phyloP scores from a whole-genome alignment of 2,113 vertebrate genomes.

The Ctenomys sociabilis region DNA sequence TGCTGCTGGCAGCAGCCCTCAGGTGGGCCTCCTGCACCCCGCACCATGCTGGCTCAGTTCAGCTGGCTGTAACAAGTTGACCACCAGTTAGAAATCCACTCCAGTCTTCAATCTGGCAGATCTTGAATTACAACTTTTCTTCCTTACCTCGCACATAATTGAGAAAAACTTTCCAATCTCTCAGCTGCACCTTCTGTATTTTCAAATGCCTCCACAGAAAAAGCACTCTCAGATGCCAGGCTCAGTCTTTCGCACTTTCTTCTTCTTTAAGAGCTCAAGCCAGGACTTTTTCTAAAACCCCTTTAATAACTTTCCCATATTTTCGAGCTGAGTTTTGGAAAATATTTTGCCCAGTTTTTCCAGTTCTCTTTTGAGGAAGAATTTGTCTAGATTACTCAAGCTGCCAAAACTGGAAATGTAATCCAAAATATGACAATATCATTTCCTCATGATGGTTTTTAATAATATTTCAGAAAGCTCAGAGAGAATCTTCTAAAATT shows the following conservation, averaged over 20 bases:
- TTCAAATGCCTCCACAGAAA: neutral
- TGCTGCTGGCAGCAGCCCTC: too few species aligned
- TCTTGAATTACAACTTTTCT: neutral
- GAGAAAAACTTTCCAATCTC: neutral
- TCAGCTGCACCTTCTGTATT: neutral
- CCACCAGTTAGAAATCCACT: too few species aligned
- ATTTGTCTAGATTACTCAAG: slow-evolving; percentile 22
- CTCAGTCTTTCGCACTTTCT: neutral
- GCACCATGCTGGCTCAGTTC: too few species aligned
- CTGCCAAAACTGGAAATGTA: slow-evolving; percentile 23
- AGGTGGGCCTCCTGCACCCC: too few species aligned
- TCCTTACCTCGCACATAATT: neutral
- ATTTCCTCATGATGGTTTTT: slow-evolving; percentile 44
- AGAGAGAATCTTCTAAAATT: slow-evolving; percentile 19
- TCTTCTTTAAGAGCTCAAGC: slow-evolving; percentile 27
- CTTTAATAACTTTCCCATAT: slow-evolving; percentile 51
- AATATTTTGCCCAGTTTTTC: slow-evolving; percentile 53
- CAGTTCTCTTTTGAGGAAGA: slow-evolving; percentile 44
- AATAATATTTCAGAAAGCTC: slow-evolving; percentile 17
- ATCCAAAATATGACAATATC: slow-evolving; percentile 44
- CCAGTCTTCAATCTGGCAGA: neutral
- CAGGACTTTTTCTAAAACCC: neutral
- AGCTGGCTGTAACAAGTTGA: too few species aligned
- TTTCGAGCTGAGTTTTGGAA: slow-evolving; percentile 57
- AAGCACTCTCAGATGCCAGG: neutral